Conservation (phyloP, 2,113 vertebrate genomes). For the Hippocampus comes region DNA sequence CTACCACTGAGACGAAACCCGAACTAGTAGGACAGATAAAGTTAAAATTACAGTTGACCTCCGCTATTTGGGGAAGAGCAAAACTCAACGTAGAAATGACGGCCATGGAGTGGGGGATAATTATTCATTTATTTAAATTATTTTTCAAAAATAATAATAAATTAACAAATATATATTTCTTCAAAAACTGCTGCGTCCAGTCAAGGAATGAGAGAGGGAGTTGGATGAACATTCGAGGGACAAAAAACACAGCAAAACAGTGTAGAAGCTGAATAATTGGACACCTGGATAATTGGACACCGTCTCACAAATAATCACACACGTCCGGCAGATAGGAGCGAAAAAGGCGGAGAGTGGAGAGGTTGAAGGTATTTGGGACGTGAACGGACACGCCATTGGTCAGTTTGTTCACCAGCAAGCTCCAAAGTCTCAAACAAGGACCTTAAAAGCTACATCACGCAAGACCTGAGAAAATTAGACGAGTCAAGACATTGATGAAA, state of each 20-base stretch:
- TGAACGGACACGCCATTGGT: conserved; percentile 58
- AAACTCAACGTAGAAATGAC: too few species aligned
- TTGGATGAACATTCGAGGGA: conserved; percentile 29
- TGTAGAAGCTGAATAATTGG: background rate
- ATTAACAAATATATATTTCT: too few species aligned
- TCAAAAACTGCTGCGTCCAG: background rate
- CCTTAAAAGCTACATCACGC: too few species aligned
- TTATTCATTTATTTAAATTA: too few species aligned
- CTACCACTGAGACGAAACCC: too few species aligned
- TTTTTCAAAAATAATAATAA: too few species aligned
- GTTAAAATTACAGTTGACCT: too few species aligned
- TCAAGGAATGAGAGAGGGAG: background rate
- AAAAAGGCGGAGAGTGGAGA: conserved; percentile 14
- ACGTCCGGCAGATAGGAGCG: conserved; percentile 26
- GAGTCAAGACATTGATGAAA: too few species aligned
- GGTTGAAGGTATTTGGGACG: conserved; percentile 34
- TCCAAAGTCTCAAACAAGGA: conserved; percentile 1
- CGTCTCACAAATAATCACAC: conserved; percentile 2
- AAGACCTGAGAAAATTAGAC: too few species aligned
- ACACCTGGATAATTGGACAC: background rate
- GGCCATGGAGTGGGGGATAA: too few species aligned
- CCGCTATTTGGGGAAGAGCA: too few species aligned
- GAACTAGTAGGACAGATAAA: too few species aligned
- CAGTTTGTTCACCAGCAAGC: conserved; percentile 49
- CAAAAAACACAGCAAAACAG: background rate